Base-by-base conservation (phyloP, 1,140 invertebrate species). In the Neotoxoptera formosana region DNA sequence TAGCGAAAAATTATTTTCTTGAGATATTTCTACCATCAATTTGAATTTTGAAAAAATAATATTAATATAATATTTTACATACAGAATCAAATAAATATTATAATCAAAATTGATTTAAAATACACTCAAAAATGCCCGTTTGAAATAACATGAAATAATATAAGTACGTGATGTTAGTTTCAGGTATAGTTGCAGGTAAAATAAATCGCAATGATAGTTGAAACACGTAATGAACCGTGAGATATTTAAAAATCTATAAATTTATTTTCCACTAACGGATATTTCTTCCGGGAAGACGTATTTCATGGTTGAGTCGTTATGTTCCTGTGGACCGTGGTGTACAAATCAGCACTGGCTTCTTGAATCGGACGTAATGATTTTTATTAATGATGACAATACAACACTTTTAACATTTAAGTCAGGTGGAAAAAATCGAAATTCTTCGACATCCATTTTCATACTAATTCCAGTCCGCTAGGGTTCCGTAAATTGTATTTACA, bases 191-290 rank as follows among this genome's bases (percentile, higher is more conserved):
- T 36, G n/a, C 8, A 76, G 25, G 21, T 60, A 67, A 47, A 67
- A 47, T n/a, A 91, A 91, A 91, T 76, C 11, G 6, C 30, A 30
- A 67, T 8, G 20, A 76, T 91, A n/a, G 41, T 60, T 7, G 36
- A 76, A 91, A 67, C 53, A 76, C 30, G 90, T 76, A 91, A 30
- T 91, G 56, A 60, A 91, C 53, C 60, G 90, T 76, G 41, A 91
- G 90, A 76, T 91, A 91, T 91, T 76, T 25, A 51, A 91, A 91
- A 91, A 67, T 91, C 36, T 30, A 91, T 91, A 47, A n/a, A 25
- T 76, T 67, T 67, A 76, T 91, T 76, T 60, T 76, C 45, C 1
- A 7, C 34, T n/a, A 45, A 8, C 60, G 23, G 56, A 47, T 76
- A 91, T 91, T 45, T 76, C 56, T 47, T 47, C 41, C 53, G 9